A percentile compares a stretch with the other conserved stretches of the same genome.
phyloP scores from a whole-genome alignment of 2,113 vertebrate species.

The Sebastes schlegelii region DNA sequence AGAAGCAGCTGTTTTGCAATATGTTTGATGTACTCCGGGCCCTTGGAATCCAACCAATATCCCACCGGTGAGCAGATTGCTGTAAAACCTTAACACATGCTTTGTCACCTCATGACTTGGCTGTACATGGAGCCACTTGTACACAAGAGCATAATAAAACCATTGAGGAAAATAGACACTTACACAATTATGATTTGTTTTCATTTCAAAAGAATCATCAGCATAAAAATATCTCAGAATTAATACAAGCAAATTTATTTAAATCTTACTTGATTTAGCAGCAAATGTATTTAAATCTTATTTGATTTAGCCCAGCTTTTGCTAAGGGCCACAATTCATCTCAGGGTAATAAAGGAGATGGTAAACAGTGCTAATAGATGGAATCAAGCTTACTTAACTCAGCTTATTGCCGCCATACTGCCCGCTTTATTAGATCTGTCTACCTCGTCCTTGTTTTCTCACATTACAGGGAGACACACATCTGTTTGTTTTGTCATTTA shows the following conservation, averaged over 20 bases:
- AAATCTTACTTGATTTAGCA: conserved; percentile 37
- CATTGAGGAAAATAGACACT: conserved; percentile 6
- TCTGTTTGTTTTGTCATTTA: conserved; percentile 81
- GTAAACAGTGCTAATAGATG: conserved; percentile 81
- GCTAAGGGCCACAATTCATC: conserved; percentile 71
- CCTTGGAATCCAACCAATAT: conserved; percentile 66
- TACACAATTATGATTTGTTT: conserved; percentile 10
- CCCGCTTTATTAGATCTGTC: conserved; percentile 77
- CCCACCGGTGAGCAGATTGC: conserved; percentile 62
- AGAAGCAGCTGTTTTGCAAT: conserved; percentile 71
- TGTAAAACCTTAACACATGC: conserved; percentile 60
- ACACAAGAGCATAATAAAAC: conserved; percentile 4
- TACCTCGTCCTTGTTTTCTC: conserved; percentile 69
- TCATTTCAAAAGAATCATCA: conserved; percentile 13
- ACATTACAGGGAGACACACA: conserved; percentile 70
- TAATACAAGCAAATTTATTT: conserved; percentile 47
- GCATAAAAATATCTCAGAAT: conserved; percentile 25
- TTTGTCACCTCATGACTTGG: conserved; percentile 58
- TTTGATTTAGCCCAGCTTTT: conserved; percentile 55
- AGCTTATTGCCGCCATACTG: conserved; percentile 72
- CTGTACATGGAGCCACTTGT: conserved; percentile 24
- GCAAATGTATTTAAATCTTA: conserved; percentile 59
- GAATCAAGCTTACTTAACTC: conserved; percentile 77
- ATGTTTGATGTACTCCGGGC: conserved; percentile 69
- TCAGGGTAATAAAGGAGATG: conserved; percentile 71